Evolutionary conservation across 2,113 vertebrate species (phyloP).

Genomic region (Macroglossus sobrinus): DNA sequence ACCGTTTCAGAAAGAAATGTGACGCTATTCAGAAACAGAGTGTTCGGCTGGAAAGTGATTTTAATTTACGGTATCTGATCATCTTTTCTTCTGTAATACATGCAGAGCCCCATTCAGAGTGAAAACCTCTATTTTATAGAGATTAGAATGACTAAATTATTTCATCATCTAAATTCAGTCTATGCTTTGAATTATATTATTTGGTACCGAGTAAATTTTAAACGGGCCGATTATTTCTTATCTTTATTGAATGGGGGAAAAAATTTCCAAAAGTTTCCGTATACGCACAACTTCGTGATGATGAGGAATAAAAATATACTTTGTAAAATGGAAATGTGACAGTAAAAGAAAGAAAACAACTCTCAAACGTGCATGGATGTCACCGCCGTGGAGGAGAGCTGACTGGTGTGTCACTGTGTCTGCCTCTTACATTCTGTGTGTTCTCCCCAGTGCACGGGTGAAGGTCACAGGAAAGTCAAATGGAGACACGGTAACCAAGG

Average conservation of each 20-base stretch:
- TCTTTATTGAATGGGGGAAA: neutral
- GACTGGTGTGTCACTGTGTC: neutral
- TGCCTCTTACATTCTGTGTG: neutral
- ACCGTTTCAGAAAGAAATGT: neutral
- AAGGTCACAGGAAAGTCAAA: neutral
- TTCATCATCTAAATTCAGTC: neutral
- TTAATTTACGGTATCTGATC: constrained; percentile 15
- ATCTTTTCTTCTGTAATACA: neutral
- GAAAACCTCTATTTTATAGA: neutral
- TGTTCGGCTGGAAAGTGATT: neutral
- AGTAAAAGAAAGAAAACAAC: neutral
- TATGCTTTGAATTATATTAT: neutral
- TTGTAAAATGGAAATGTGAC: neutral
- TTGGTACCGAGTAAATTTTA: neutral
- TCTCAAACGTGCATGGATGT: neutral
- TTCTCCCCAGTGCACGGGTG: neutral
- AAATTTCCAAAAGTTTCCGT: neutral
- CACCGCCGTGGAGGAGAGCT: neutral
- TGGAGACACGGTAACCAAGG: fast-evolving
- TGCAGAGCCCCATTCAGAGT: neutral
- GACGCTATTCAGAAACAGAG: neutral
- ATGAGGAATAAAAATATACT: neutral
- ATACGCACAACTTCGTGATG: neutral
- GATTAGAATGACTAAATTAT: constrained; percentile 12
- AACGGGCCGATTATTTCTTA: neutral